Percentiles rank a stretch among this genome's conserved stretches.
phyloP scores from a whole-genome alignment of 2,888 invertebrate species.

The Drosophila siamana region DNA sequence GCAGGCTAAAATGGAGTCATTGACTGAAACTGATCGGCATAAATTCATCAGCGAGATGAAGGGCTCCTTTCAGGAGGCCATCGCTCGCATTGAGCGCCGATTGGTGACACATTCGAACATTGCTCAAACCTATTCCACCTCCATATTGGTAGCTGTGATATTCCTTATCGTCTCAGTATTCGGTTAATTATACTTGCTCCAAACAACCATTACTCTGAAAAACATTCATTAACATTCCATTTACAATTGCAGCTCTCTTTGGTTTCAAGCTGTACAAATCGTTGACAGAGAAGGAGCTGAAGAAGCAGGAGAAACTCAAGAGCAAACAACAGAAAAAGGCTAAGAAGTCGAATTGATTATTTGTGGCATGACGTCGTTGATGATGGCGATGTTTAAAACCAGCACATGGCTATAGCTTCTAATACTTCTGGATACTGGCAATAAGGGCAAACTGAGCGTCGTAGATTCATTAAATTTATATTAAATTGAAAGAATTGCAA shows the following conservation, averaged over 20 bases:
- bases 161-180: slow-evolving; percentile 75
- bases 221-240: slow-evolving; percentile 14
- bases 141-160: slow-evolving; percentile 71
- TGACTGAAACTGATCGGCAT: slow-evolving; percentile 71
- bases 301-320: slow-evolving; percentile 92
- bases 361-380: background rate
- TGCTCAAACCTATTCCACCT: slow-evolving; percentile 76
- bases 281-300: slow-evolving; percentile 90
- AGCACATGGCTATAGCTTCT: slow-evolving; percentile 9
- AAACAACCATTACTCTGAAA: background rate
- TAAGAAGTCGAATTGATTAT: slow-evolving; percentile 86
- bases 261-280: slow-evolving; percentile 94
- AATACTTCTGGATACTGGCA: slow-evolving; percentile 29
- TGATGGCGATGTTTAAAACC: background rate
- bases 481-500: slow-evolving; percentile 48
- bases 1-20: slow-evolving; percentile 71
- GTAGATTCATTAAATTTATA: slow-evolving; percentile 55
- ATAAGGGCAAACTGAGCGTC: background rate
- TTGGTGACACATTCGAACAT: slow-evolving; percentile 68
- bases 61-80: slow-evolving; percentile 73
- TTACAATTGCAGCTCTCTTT: slow-evolving; percentile 91
- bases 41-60: slow-evolving; percentile 79
- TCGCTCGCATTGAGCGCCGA: slow-evolving; percentile 72
- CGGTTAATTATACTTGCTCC: slow-evolving; percentile 63
- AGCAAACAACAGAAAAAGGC: slow-evolving; percentile 93